Percentiles rank a stretch among this genome's conserved stretches.
Conservation (phyloP, 2,797 vertebrate species). For the Crenichthys baileyi region DNA sequence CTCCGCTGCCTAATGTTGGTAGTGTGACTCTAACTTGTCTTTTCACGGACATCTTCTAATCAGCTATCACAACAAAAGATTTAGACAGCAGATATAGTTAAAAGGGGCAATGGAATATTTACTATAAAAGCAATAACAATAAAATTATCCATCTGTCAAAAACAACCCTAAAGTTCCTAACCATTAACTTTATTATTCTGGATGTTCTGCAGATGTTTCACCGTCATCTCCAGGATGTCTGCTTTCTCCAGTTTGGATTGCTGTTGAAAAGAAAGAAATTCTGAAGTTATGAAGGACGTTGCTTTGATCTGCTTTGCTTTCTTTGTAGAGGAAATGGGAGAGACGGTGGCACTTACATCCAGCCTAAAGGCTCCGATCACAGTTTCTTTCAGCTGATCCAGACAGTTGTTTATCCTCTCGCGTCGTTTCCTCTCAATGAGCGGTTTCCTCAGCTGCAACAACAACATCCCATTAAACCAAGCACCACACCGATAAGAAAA, state of each 20-base stretch:
- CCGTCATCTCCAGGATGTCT: slow-evolving; percentile 93
- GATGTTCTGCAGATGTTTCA: slow-evolving; percentile 91
- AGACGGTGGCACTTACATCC: slow-evolving; percentile 82
- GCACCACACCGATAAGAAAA: not conserved
- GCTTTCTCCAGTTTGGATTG: slow-evolving; percentile 93
- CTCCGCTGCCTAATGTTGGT: slow-evolving; percentile 17
- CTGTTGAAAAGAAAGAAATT: slow-evolving; percentile 68
- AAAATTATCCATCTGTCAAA: not conserved
- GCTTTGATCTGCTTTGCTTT: not conserved
- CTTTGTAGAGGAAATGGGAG: not conserved
- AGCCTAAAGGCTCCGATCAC: slow-evolving; percentile 87
- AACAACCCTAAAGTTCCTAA: slow-evolving; percentile 62
- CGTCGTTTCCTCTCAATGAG: slow-evolving; percentile 90
- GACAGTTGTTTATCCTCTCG: slow-evolving; percentile 90
- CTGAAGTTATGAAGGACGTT: not conserved
- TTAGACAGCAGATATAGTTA: not conserved
- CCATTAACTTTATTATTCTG: slow-evolving; percentile 83
- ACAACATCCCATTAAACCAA: not conserved
- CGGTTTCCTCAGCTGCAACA: slow-evolving; percentile 86
- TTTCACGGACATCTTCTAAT: not conserved
- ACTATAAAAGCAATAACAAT: not conserved
- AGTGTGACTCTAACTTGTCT: not conserved
- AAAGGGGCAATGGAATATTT: not conserved
- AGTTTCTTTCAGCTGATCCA: slow-evolving; percentile 90
- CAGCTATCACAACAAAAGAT: not conserved